Evolutionary conservation across 2,888 invertebrate genomes (phyloP), one percentile per base, ranked within the genome.

Genomic region (Erebia aethiops): DNA sequence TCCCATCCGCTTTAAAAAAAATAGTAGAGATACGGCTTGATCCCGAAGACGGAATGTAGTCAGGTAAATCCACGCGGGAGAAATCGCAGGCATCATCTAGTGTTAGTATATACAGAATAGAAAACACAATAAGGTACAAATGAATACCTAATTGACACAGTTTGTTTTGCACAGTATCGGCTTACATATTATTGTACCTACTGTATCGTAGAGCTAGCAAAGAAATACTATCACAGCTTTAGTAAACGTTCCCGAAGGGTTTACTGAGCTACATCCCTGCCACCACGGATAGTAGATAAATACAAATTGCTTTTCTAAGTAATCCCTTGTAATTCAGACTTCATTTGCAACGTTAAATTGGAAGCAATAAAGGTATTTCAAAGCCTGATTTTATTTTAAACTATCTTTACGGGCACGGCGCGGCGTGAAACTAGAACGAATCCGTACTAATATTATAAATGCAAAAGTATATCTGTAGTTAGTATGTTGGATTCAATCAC

Each of bases 191-290:
- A 35, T 7, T 35, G 7, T 7, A 5, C 35, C 7, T 35, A 35
- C 35, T 46, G 18, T 49, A 18, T 26, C 18, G 49, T 49, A n/a
- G 16, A 63, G 62, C 51, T 63, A 49, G 62, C 54, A 63, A 49
- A 62, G 56, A 69, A 71, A 67, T 63, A 71, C 67, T 67, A 61
- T 62, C 54, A 18, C 57, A 62, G 35, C 56, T 46, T 43, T 63
- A 63, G 14, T 49, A 21, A 63, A 49, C 9, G 62, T 49, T 63
- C 62, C 62, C 62, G 21, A 63, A 49, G 62, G 49, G 71, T 26
- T 63, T 46, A 63, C 52, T 54, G 56, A 56, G 49, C 16, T 63
- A 49, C 51, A 51, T 18, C 63, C 56, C 2, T 67, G 46, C 21
- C 16, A 8, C 7, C 13, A 41, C 18, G 57, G 57, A 49, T 57